A percentile compares a stretch with the other conserved stretches of the same genome.
Evolutionary conservation across 2,113 vertebrate species (phyloP).

Genomic region (Symphodus melops): DNA sequence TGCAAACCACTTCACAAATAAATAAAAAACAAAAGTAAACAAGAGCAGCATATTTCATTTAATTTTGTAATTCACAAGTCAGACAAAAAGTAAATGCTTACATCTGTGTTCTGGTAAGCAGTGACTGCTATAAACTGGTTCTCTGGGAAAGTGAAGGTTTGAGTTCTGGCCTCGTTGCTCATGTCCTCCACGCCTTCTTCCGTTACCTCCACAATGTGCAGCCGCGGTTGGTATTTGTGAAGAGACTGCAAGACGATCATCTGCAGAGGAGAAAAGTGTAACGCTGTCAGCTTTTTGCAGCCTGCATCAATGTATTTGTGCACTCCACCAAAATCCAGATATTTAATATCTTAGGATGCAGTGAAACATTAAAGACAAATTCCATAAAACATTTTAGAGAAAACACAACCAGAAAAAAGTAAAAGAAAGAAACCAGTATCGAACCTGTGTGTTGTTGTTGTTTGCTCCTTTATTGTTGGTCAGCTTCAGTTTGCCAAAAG

Average conservation of each 20-base stretch:
- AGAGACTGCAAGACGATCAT: constrained; percentile 98
- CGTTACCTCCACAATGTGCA: constrained; percentile 97
- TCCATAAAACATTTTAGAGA: not conserved
- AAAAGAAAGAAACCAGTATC: not conserved
- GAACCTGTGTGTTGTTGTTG: constrained; percentile 98
- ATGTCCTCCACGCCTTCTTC: constrained; percentile 98
- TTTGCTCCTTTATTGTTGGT: constrained; percentile 99
- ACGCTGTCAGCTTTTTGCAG: not conserved
- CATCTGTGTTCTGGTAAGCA: constrained; percentile 98
- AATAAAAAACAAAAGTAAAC: not conserved
- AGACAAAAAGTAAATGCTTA: constrained; percentile 73
- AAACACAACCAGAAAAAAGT: too few relatives aligned
- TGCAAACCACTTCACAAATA: not conserved
- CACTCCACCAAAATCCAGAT: not conserved
- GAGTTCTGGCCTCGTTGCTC: constrained; percentile 93
- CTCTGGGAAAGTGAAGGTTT: constrained; percentile 97
- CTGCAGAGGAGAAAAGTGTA: constrained; percentile 72
- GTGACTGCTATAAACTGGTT: constrained; percentile 98
- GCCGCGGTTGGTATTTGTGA: constrained; percentile 96
- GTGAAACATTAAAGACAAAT: too few relatives aligned
- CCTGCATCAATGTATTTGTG: not conserved
- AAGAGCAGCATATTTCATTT: not conserved
- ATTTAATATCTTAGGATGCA: not conserved
- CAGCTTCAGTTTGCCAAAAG: constrained; percentile 97
- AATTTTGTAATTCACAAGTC: too few relatives aligned